Conservation (phyloP, 1,140 invertebrate genomes). For the Phortica variegata region DNA sequence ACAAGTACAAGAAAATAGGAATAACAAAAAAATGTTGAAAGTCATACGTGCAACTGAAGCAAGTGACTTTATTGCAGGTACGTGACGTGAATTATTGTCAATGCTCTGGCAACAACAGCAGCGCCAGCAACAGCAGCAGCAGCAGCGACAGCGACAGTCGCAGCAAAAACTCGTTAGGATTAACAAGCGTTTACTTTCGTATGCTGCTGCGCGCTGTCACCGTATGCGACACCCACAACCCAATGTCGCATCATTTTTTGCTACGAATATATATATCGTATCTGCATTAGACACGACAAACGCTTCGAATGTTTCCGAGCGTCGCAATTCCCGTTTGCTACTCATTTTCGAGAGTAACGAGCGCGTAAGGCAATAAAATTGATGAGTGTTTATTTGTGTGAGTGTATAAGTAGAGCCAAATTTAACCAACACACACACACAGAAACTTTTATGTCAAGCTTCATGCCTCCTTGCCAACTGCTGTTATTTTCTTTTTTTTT, state of each 20-base stretch:
- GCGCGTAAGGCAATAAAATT: conserved; percentile 41
- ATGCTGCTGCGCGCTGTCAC: conserved; percentile 21
- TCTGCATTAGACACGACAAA: conserved; percentile 41
- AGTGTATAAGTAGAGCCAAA: too few species aligned
- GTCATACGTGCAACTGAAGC: conserved; percentile 51
- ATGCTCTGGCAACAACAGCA: conserved; percentile 15
- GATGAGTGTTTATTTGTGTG: conserved; percentile 37
- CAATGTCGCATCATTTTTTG: conserved; percentile 1
- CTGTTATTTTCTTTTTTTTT: not conserved
- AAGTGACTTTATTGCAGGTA: conserved; percentile 54
- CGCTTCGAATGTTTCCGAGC: too few species aligned
- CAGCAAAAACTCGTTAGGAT: conserved; percentile 48
- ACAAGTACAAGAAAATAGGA: conserved; percentile 11
- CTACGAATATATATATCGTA: conserved; percentile 20
- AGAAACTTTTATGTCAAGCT: conserved; percentile 1
- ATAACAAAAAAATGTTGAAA: conserved; percentile 25
- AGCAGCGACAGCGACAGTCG: not conserved
- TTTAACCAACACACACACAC: too few species aligned
- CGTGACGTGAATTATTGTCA: conserved; percentile 53
- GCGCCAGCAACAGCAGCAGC: not conserved
- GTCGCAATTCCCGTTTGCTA: conserved; percentile 35
- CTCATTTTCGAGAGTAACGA: conserved; percentile 25
- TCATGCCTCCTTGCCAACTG: not conserved
- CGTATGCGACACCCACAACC: conserved; percentile 5
- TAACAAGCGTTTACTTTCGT: conserved; percentile 52